Base-by-base conservation (phyloP, 2,888 invertebrate genomes). In the Eupeodes luniger region DNA sequence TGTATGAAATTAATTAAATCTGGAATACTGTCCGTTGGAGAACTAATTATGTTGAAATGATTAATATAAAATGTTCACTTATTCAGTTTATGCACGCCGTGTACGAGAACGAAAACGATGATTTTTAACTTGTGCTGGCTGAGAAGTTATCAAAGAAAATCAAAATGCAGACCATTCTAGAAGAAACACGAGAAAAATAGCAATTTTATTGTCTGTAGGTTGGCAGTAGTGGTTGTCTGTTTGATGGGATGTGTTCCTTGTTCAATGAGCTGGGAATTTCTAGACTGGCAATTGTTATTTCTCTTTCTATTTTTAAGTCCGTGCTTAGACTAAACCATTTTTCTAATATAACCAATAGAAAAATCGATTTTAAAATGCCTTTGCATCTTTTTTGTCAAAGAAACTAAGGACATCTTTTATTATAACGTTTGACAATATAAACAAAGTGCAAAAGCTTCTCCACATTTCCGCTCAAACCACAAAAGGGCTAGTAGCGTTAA, bases 91-190 rank as follows among this genome's bases (percentile, higher is more conserved):
- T 16, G 12, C 47, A 66, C 51, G 74, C 55, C 83, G 81, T 84
- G 67, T 19, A 67, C 51, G 9, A 5, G 40, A 40, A 40, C 2
- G 34, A 77, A 40, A 67, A 49, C 12, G 10, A 16, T 62, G 51
- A 49, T 16, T 81, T 79, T 76, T 40, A 79, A 53, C 53, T 77
- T 84, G 40, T 40, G 9, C 6, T 40, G 61, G 9, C 6, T 40
- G 61, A 80, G 69, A 27, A 76, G 51, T 27, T 53, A 53, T 81
- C 77, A 75, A 53, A 36, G 34, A 84, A 66, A 70, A 76, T 67
- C 19, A 84, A 66, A 70, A 76, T 67, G 72, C 82, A 66, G 90
- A 90, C 74, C 75, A 83, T 90, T 90, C 90, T 89, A 90, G 90
- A 90, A 90, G 76, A 86, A 89, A 89, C 90, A 87, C 86, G 86